Evolutionary conservation across 1,140 invertebrate genomes (phyloP).

Genomic region (Temnothorax longispinosus): DNA sequence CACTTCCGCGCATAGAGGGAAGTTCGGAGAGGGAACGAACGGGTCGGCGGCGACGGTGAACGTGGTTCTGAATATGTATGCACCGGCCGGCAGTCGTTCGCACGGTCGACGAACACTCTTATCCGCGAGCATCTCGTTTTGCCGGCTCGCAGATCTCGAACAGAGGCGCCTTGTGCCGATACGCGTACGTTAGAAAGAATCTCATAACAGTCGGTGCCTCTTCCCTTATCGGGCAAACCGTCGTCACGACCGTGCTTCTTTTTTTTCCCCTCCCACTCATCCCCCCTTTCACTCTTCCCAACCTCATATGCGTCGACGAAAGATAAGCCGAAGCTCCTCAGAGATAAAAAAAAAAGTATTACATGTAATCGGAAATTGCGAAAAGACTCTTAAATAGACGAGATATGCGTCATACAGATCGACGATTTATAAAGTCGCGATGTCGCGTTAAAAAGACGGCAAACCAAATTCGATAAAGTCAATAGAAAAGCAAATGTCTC

Average conservation of each 20-base stretch:
- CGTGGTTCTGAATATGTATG: conserved; percentile 48
- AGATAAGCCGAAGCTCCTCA: conserved; percentile 35
- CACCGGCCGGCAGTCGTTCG: conserved; percentile 48
- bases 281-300: not conserved
- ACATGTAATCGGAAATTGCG: not conserved
- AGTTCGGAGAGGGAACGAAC: conserved; percentile 21
- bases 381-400: conserved; percentile 11
- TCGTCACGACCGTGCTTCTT: conserved; percentile 53
- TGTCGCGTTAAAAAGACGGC: not conserved
- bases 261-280: not conserved
- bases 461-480: not conserved
- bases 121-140: conserved; percentile 65
- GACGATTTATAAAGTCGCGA: not conserved
- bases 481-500: not conserved
- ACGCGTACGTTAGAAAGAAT: conserved; percentile 62
- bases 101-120: conserved; percentile 66
- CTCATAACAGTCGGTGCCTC: conserved; percentile 55
- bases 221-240: conserved; percentile 59
- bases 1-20: conserved; percentile 28
- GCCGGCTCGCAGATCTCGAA: conserved; percentile 53
- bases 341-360: conserved; percentile 41
- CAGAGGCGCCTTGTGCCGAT: conserved; percentile 68
- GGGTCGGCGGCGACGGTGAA: conserved; percentile 4
- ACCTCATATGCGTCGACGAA: not conserved
- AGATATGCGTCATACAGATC: not conserved